phyloP scores from a whole-genome alignment of 2,888 invertebrate species.

The Oasisia sp. region DNA sequence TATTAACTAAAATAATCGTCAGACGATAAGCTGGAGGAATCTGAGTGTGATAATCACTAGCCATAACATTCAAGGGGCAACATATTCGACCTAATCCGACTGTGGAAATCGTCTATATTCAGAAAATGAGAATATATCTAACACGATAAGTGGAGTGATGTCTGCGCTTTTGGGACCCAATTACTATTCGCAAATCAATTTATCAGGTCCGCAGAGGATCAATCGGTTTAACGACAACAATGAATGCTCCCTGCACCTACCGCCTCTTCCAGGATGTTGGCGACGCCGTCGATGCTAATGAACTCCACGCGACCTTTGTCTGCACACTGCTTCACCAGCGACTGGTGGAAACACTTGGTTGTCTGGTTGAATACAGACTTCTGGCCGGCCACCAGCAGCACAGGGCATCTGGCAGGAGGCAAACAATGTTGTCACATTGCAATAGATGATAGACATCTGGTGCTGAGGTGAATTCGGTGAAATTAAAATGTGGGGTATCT shows the following conservation, averaged over 20 bases:
- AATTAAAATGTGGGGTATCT: neutral
- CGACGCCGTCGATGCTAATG: slow-evolving; percentile 84
- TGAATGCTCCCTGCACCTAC: slow-evolving; percentile 69
- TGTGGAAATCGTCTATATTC: neutral
- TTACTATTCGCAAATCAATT: slow-evolving; percentile 4
- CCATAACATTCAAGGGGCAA: neutral
- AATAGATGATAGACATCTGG: neutral
- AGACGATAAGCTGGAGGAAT: neutral
- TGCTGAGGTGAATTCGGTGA: neutral
- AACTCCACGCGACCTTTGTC: slow-evolving; percentile 86
- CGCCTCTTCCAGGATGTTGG: slow-evolving; percentile 87
- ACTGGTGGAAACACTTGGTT: slow-evolving; percentile 71
- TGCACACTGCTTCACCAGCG: slow-evolving; percentile 53
- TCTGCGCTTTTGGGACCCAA: neutral
- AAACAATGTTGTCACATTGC: neutral
- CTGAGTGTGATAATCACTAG: neutral
- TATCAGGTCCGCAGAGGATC: neutral
- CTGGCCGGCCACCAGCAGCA: slow-evolving; percentile 78
- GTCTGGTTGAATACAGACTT: slow-evolving; percentile 75
- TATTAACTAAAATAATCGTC: neutral
- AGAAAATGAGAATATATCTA: neutral
- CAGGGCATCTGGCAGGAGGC: slow-evolving; percentile 51
- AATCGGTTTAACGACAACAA: neutral
- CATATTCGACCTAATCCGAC: neutral
- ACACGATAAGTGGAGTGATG: neutral